A percentile compares a stretch with the other conserved stretches of the same genome.
Conservation (phyloP, 2,888 invertebrate genomes). For the Bombylius major region DNA sequence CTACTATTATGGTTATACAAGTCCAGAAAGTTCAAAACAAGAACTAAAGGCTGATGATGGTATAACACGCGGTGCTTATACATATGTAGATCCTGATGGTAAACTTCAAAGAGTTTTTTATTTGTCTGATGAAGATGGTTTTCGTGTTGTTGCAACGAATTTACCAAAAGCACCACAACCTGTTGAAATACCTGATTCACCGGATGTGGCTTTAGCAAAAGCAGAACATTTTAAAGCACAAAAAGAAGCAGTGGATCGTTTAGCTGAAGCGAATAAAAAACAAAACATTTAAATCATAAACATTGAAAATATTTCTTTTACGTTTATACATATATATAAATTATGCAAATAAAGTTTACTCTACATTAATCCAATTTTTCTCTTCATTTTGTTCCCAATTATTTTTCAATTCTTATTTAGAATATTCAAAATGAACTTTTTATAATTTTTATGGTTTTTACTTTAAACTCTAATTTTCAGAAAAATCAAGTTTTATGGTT, state of each 20-base stretch:
- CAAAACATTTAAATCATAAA: background rate
- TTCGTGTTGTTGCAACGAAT: slow-evolving; percentile 43
- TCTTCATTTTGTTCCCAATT: too few species aligned
- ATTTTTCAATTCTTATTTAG: too few species aligned
- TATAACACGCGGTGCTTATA: slow-evolving; percentile 41
- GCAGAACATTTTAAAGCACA: slow-evolving; percentile 16
- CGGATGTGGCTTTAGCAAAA: slow-evolving; percentile 13
- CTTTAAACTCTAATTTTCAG: too few species aligned
- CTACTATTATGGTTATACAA: slow-evolving; percentile 42
- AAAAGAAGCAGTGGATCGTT: slow-evolving; percentile 12
- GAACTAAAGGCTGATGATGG: slow-evolving; percentile 41
- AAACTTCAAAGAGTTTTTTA: slow-evolving; percentile 40
- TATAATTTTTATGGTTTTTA: too few species aligned
- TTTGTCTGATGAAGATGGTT: slow-evolving; percentile 39
- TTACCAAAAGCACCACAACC: slow-evolving; percentile 28
- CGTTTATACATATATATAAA: too few species aligned
- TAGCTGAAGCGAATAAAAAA: background rate
- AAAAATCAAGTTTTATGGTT: too few species aligned
- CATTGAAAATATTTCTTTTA: too few species aligned
- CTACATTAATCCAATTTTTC: too few species aligned
- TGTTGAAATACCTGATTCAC: slow-evolving; percentile 13
- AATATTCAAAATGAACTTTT: too few species aligned
- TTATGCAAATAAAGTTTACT: too few species aligned
- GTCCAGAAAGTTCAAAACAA: slow-evolving; percentile 41
- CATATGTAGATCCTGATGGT: slow-evolving; percentile 42